Percentiles rank a stretch among this genome's conserved stretches.
phyloP scores from a whole-genome alignment of 1,140 invertebrate genomes.

The Frieseomelitta varia region DNA sequence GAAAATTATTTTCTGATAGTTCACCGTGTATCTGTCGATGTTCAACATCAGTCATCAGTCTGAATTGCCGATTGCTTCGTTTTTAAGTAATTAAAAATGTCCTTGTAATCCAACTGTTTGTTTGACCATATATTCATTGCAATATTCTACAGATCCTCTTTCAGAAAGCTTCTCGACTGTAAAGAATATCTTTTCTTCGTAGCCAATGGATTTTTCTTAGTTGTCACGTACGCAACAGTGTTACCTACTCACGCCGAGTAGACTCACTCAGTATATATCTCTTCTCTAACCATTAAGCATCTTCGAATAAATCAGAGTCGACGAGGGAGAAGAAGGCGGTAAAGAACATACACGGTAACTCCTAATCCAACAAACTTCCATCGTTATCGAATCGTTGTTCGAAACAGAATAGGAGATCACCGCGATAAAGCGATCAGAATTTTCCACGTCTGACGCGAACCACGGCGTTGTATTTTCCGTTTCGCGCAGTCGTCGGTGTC shows the following conservation, averaged over 20 bases:
- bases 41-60: too few species aligned
- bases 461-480: conserved; percentile 39
- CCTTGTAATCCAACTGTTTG: too few species aligned
- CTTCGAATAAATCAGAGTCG: neutral
- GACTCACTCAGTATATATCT: neutral
- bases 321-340: neutral
- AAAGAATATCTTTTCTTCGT: neutral
- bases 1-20: conserved; percentile 60
- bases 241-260: neutral
- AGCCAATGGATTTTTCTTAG: neutral
- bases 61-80: too few species aligned
- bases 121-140: too few species aligned
- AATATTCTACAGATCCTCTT: too few species aligned
- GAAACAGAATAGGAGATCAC: neutral
- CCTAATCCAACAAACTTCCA: neutral
- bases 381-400: neutral
- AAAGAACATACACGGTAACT: neutral
- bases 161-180: too few species aligned
- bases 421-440: conserved; percentile 18
- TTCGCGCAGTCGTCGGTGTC: conserved; percentile 16
- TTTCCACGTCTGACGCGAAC: conserved; percentile 4
- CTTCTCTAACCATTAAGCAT: neutral
- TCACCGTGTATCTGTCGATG: neutral
- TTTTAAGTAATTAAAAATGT: too few species aligned
- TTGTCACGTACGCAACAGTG: neutral